These are phyloP conservation scores for Strongylocentrotus purpuratus DNA, from an alignment of 35 echinoderm and acorn worm genomes.

Conservation along the genomic window DNA sequence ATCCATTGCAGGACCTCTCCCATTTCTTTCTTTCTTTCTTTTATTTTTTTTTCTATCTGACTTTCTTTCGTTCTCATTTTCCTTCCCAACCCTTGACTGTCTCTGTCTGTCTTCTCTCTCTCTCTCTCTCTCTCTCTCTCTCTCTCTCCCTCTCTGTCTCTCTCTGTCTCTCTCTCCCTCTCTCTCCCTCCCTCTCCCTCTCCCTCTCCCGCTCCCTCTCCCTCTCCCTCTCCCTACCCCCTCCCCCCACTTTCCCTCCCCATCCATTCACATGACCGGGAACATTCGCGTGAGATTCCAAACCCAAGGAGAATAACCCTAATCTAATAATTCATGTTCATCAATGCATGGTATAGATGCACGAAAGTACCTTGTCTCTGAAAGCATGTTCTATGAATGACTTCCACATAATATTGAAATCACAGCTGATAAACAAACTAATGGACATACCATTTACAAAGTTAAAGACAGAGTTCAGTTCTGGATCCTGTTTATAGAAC, in stretches of 20 bases:
- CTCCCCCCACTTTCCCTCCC: too few relatives aligned
- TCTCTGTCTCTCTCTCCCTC: not conserved
- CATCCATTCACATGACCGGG: not conserved
- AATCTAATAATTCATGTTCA: slow-evolving; percentile 19
- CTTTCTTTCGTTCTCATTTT: not conserved
- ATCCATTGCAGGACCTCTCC: not conserved
- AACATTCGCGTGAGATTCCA: not conserved
- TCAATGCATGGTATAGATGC: not conserved
- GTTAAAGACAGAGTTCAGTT: not conserved
- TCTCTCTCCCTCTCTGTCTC: not conserved
- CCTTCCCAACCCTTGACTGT: not conserved
- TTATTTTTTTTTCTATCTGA: not conserved
- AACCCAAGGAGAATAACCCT: not conserved
- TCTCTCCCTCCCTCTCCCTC: not conserved
- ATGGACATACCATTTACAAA: not conserved
- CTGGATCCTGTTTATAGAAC: too few relatives aligned
- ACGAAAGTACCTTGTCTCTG: not conserved
- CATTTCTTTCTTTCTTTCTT: not conserved
- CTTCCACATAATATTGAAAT: not conserved
- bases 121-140: not conserved
- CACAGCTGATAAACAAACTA: not conserved
- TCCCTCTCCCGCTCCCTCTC: not conserved
- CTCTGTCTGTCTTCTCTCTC: not conserved
- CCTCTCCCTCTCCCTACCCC: not conserved
- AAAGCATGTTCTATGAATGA: not conserved